Conservation (phyloP, 2,113 vertebrate genomes). For the Hassar affinis region DNA sequence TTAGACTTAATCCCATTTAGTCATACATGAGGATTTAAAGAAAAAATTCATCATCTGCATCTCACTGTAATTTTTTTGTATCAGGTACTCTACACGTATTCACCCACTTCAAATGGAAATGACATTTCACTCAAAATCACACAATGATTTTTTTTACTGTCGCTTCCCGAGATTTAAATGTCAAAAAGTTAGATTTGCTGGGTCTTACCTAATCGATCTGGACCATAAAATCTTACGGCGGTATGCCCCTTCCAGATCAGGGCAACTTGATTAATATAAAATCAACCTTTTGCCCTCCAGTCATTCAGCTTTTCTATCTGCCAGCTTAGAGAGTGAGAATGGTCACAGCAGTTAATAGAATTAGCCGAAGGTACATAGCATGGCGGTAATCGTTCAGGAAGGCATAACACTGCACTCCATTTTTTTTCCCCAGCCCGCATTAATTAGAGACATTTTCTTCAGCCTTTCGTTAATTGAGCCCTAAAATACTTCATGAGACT, state of each 20-base stretch:
- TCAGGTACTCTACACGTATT: not conserved
- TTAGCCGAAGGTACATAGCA: slow-evolving; percentile 24
- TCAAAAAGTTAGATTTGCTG: not conserved
- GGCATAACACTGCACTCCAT: not conserved
- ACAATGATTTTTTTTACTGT: not conserved
- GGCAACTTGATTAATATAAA: slow-evolving; percentile 28
- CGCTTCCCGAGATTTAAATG: not conserved
- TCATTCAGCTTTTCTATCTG: not conserved
- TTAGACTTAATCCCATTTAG: not conserved
- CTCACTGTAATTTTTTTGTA: not conserved
- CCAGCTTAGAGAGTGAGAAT: not conserved
- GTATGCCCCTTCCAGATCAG: not conserved
- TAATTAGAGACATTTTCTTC: slow-evolving; percentile 27
- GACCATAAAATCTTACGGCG: slow-evolving; percentile 19
- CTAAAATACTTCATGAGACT: slow-evolving; percentile 38
- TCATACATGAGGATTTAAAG: not conserved
- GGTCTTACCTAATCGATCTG: slow-evolving; percentile 8
- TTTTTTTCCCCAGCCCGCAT: slow-evolving; percentile 6
- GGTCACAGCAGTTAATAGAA: slow-evolving; percentile 35
- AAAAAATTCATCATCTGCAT: not conserved
- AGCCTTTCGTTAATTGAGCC: slow-evolving; percentile 33
- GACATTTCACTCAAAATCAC: not conserved
- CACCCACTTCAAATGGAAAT: slow-evolving; percentile 2
- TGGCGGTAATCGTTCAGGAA: slow-evolving; percentile 32
- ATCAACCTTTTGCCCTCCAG: slow-evolving; percentile 24